These are phyloP conservation scores for Sitta carolinensis DNA, from an alignment of 2,797 vertebrate genomes.

Conservation along the genomic window DNA sequence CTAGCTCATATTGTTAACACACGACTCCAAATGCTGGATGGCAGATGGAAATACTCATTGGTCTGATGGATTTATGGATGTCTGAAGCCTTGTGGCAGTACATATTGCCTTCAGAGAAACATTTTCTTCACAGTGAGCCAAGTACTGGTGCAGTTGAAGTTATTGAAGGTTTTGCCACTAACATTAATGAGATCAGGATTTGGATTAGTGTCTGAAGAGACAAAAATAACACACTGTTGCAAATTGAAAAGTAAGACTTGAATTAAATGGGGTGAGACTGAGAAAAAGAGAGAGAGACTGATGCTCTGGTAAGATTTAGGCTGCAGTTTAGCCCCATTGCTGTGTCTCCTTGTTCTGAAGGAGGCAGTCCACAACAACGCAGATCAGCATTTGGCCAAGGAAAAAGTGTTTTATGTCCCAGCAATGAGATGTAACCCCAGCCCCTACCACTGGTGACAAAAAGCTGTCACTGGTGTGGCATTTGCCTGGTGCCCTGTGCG, in stretches of 20 bases:
- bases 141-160: conserved; percentile 20
- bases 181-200: conserved; percentile 53
- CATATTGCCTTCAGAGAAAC: conserved; percentile 47
- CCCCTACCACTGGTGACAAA: not conserved
- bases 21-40: not conserved
- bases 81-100: conserved; percentile 45
- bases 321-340: not conserved
- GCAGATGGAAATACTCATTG: conserved; percentile 60
- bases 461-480: not conserved
- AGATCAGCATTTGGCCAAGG: not conserved
- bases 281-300: not conserved
- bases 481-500: not conserved
- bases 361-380: not conserved
- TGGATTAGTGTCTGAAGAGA: conserved; percentile 36
- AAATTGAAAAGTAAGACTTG: conserved; percentile 8
- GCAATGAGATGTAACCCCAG: not conserved
- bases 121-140: conserved; percentile 54
- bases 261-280: conserved; percentile 23
- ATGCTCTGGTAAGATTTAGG: not conserved
- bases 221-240: conserved; percentile 1
- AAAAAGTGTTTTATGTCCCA: not conserved
- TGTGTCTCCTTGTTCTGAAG: not conserved
- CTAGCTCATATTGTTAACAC: conserved; percentile 55
- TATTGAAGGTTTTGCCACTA: conserved; percentile 48
- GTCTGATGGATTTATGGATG: conserved; percentile 53